phyloP scores from a whole-genome alignment of 2,797 vertebrate genomes.

The Steatocranus sp. region DNA sequence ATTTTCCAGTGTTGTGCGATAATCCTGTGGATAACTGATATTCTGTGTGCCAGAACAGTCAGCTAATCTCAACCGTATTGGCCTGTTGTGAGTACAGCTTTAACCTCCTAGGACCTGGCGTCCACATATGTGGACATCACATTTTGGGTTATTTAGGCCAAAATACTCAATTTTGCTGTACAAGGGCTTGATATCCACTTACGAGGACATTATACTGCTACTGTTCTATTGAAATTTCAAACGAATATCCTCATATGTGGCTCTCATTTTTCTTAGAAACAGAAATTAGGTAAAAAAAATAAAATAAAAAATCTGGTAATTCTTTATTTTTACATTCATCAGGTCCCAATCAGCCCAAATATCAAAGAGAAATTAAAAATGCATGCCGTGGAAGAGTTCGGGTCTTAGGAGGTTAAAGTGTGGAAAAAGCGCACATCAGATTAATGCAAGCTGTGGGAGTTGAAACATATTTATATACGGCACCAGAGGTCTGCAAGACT shows the following conservation, averaged over 20 bases:
- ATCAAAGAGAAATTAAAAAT: neutral
- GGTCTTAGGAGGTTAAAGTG: neutral
- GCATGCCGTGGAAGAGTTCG: neutral
- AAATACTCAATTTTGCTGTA: neutral
- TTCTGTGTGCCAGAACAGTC: neutral
- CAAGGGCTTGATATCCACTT: neutral
- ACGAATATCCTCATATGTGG: neutral
- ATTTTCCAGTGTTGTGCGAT: neutral
- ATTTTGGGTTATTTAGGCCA: neutral
- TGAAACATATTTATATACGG: neutral
- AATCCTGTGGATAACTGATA: neutral
- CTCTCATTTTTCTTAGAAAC: neutral
- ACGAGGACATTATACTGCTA: neutral
- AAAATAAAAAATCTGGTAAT: neutral
- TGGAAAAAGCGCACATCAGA: neutral
- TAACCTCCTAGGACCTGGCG: rapidly evolving
- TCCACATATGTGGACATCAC: neutral
- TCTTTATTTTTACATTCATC: neutral
- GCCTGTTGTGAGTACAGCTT: neutral
- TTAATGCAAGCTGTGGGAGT: neutral
- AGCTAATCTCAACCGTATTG: neutral
- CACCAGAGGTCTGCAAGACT: neutral
- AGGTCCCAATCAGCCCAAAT: neutral
- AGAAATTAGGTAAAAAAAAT: neutral
- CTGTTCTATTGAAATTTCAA: neutral